Percentiles rank a stretch among this genome's conserved stretches.
Conservation (phyloP, 2,113 vertebrate species). For the Glaucomys volans region DNA sequence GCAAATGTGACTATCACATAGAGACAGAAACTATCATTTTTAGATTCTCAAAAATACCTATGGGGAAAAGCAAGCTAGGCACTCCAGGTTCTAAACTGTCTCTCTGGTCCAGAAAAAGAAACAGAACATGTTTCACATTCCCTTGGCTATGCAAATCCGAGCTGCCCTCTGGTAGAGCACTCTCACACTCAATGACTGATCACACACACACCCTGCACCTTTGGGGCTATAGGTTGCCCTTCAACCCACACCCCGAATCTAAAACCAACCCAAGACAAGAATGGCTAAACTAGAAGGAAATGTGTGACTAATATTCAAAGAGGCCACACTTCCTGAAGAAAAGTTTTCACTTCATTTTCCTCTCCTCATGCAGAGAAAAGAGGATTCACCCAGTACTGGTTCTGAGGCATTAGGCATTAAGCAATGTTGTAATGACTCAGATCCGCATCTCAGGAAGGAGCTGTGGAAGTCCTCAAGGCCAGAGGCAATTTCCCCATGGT, state of each 20-base stretch:
- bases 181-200: neutral
- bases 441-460: neutral
- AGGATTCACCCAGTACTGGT: neutral
- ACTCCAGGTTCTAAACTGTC: neutral
- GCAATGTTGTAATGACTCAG: neutral
- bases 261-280: neutral
- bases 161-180: neutral
- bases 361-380: neutral
- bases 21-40: neutral
- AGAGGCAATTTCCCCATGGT: accelerated
- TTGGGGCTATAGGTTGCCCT: neutral
- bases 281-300: neutral
- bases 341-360: neutral
- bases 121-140: neutral
- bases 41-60: neutral
- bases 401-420: neutral
- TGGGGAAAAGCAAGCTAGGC: neutral
- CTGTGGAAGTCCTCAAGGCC: neutral
- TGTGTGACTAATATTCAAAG: neutral
- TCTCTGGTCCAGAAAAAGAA: neutral
- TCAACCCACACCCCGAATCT: neutral
- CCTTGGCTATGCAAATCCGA: neutral
- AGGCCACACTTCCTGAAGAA: neutral
- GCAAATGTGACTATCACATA: neutral
- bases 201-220: neutral